phyloP scores from a whole-genome alignment of 1,140 invertebrate genomes.

The Pachypeltis micranthus region DNA sequence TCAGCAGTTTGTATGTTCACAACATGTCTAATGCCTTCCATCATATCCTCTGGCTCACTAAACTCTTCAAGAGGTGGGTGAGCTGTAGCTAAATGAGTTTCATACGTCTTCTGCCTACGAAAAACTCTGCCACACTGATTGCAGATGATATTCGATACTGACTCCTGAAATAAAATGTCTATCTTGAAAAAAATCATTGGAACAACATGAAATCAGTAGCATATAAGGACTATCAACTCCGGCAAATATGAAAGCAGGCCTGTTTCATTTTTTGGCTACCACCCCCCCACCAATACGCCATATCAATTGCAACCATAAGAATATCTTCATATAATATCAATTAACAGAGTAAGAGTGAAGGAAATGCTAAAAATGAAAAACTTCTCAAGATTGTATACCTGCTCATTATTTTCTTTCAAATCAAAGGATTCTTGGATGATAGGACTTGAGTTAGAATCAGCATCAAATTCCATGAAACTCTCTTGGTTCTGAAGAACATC shows the following conservation, averaged over 20 bases:
- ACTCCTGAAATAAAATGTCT: background rate
- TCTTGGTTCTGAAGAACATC: slow-evolving; percentile 1
- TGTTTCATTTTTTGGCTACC: too few species aligned
- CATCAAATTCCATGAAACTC: background rate
- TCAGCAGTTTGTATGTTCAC: slow-evolving; percentile 35
- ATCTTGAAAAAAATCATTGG: too few species aligned
- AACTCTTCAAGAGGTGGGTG: slow-evolving; percentile 51
- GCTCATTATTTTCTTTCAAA: slow-evolving; percentile 7
- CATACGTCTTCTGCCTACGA: slow-evolving; percentile 49
- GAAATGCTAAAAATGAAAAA: too few species aligned
- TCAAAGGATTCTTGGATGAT: slow-evolving; percentile 16
- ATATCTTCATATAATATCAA: too few species aligned
- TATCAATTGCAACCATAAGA: too few species aligned
- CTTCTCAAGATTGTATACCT: too few species aligned
- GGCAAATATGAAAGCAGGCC: too few species aligned
- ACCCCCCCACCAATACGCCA: too few species aligned
- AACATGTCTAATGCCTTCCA: slow-evolving; percentile 62
- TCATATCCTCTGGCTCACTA: slow-evolving; percentile 68
- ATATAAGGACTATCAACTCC: too few species aligned
- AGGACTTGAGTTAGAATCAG: background rate
- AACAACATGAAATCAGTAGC: too few species aligned
- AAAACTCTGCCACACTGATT: slow-evolving; percentile 50
- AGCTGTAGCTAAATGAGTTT: slow-evolving; percentile 45
- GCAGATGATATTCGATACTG: slow-evolving; percentile 27
- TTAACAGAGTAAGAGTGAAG: too few species aligned